Conservation (phyloP, 2,113 vertebrate genomes). For the Stictonetta naevosa region DNA sequence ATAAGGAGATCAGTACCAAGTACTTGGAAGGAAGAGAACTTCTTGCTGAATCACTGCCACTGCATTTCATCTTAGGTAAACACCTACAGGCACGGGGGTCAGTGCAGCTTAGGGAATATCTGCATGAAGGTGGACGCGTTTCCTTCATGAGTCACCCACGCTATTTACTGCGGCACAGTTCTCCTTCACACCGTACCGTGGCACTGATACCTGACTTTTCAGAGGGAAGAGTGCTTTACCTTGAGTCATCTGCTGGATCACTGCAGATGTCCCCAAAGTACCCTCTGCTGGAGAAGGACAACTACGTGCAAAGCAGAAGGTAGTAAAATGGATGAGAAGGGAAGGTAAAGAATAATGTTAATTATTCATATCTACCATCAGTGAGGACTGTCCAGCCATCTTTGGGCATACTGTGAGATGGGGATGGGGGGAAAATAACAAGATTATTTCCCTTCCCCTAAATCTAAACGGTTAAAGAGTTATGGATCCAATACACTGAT, state of each 20-base stretch:
- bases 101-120: background rate
- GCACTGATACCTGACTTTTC: background rate
- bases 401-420: background rate
- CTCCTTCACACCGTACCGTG: background rate
- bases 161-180: background rate
- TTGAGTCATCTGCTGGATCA: background rate
- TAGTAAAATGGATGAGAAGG: background rate
- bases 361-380: background rate
- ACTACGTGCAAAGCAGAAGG: background rate
- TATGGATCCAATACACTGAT: background rate
- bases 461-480: background rate
- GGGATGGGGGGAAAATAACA: background rate
- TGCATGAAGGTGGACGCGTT: background rate
- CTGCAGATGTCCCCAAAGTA: background rate
- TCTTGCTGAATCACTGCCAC: conserved; percentile 1
- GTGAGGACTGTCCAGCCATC: background rate
- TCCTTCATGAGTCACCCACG: background rate
- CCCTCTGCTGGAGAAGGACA: background rate
- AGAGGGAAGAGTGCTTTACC: background rate
- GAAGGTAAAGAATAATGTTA: background rate
- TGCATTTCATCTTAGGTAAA: background rate
- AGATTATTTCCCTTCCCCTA: background rate
- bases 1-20: background rate
- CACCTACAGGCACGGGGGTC: background rate
- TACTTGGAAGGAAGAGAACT: background rate